Evolutionary conservation across 2,888 invertebrate species (phyloP).

Genomic region (Standfussiana lucernea): DNA sequence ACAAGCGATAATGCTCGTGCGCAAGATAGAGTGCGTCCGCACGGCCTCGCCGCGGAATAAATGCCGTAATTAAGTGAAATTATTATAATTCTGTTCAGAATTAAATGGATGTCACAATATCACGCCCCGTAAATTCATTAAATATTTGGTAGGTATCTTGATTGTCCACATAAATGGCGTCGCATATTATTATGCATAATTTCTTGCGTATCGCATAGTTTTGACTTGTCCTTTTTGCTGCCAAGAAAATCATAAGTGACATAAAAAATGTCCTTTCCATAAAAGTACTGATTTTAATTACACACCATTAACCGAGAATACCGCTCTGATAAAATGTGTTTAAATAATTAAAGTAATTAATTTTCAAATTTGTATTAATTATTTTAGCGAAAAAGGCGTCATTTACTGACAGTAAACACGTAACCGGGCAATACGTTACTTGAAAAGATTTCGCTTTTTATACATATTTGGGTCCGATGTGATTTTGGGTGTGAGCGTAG

Average conservation of each 20-base stretch:
- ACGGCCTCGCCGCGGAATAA: slow-evolving; percentile 85
- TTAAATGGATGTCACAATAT: slow-evolving; percentile 87
- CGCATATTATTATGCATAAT: slow-evolving; percentile 66
- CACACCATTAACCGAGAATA: slow-evolving; percentile 54
- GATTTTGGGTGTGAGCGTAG: slow-evolving; percentile 66
- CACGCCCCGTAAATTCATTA: slow-evolving; percentile 81
- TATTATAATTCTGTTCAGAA: slow-evolving; percentile 88
- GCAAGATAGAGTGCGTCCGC: slow-evolving; percentile 80
- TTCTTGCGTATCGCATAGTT: slow-evolving; percentile 49
- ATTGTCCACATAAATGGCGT: slow-evolving; percentile 72
- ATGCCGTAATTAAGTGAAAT: slow-evolving; percentile 90
- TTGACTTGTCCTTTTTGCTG: slow-evolving; percentile 46
- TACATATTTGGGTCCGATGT: slow-evolving; percentile 58
- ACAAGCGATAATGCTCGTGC: slow-evolving; percentile 77
- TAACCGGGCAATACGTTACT: slow-evolving; percentile 52
- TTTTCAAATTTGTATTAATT: slow-evolving; percentile 56
- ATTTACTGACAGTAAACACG: slow-evolving; percentile 48
- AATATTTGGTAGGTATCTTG: slow-evolving; percentile 75
- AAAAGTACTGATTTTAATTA: slow-evolving; percentile 62
- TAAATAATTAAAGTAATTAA: slow-evolving; percentile 66
- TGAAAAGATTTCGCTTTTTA: slow-evolving; percentile 59
- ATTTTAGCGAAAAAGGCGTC: slow-evolving; percentile 51
- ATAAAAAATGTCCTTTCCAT: slow-evolving; percentile 45
- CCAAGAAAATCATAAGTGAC: slow-evolving; percentile 43
- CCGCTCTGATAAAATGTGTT: slow-evolving; percentile 52